Percentiles rank a stretch among this genome's conserved stretches.
Conservation (phyloP, 2,113 vertebrate genomes). For the Alethe diademata region DNA sequence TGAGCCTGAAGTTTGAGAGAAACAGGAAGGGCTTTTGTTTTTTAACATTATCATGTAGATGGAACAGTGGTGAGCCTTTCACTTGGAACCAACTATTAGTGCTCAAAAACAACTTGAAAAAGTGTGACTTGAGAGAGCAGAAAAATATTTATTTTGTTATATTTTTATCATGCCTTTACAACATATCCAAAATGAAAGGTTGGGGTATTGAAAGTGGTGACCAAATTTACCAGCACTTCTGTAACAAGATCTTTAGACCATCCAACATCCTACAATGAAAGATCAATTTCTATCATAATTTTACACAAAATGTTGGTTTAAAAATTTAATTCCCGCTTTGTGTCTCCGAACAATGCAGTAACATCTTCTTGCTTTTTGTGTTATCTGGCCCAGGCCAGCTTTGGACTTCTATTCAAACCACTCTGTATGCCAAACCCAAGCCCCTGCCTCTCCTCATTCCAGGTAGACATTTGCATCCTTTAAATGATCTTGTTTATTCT, state of each 20-base stretch:
- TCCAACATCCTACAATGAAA: not conserved
- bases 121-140: not conserved
- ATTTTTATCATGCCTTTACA: not conserved
- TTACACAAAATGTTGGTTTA: not conserved
- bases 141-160: not conserved
- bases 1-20: not conserved
- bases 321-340: not conserved
- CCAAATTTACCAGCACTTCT: not conserved
- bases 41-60: not conserved
- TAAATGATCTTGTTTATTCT: constrained; percentile 78
- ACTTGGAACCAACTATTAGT: not conserved
- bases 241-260: not conserved
- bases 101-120: not conserved
- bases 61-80: not conserved
- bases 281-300: not conserved
- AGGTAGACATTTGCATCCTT: constrained; percentile 71
- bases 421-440: not conserved
- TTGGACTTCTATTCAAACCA: constrained; percentile 29
- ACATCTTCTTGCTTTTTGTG: not conserved
- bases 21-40: not conserved
- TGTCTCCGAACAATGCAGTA: not conserved
- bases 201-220: not conserved
- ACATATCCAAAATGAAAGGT: not conserved
- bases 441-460: constrained; percentile 12
- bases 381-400: not conserved